Evolutionary conservation across 2,888 invertebrate species (phyloP), one percentile per base, ranked within the genome.

Genomic region (Piscicola geometra): DNA sequence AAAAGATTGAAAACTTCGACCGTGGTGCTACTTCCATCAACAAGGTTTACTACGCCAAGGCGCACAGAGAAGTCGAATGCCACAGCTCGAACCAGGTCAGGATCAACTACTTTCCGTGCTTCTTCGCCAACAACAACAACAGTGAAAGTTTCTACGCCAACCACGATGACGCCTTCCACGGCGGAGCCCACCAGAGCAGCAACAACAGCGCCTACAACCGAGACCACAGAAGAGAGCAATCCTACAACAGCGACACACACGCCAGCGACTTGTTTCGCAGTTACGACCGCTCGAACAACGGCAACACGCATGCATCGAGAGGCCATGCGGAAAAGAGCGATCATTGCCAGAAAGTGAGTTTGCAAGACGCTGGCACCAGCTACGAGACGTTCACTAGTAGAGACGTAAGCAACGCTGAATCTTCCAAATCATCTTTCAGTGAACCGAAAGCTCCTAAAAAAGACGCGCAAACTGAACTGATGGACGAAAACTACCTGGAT

Each of bases 401-500:
- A n/a, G n/a, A n/a, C n/a, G n/a, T n/a, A 15, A 15, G 3, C 21
- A 56, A 56, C 41, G 9, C 5, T 9, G 41, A 5, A 41, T 41
- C 41, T 41, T 15, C 41, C 41, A 41, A 15, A 5, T 5, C 15
- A 9, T 41, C 41, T 41, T 41, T 15, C 41, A 41, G 9, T 15
- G 41, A 41, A 9, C 15, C 15, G 41, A 41, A 41, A 41, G 15
- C 15, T 41, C 41, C 41, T 25, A 56, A 21, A n/a, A 56, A 56
- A 56, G 60, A 56, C 3, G 3, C 21, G 3, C 60, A 56, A 3
- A 15, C n/a, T 25, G 60, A 56, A 5, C n/a, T 56, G 12, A 5
- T 56, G 12, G n/a, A 56, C 60, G 60, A 56, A 25, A 56, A 56
- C 25, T 56, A 56, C 60, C 60, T 56, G 5, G 60, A 56, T 21